Conservation (phyloP, 2,888 invertebrate species). For the Cistogaster globosa region DNA sequence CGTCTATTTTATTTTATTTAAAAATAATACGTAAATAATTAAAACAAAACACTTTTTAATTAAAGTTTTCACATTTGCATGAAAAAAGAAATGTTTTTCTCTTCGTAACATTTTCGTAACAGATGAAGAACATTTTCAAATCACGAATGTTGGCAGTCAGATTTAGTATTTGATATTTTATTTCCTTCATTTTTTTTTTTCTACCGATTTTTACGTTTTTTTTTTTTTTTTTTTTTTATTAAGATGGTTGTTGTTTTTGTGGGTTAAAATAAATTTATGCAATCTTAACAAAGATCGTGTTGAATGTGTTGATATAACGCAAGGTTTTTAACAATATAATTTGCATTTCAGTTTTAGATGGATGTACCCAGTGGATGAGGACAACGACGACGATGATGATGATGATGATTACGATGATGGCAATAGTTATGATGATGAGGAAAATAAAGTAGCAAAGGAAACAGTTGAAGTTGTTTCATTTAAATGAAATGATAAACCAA, state of each 20-base stretch:
- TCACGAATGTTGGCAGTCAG: constrained; percentile 62
- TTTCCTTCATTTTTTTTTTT: constrained; percentile 38
- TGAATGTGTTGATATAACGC: constrained; percentile 72
- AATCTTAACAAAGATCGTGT: constrained; percentile 71
- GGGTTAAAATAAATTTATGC: constrained; percentile 69
- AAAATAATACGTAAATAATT: no score
- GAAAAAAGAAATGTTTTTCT: not conserved
- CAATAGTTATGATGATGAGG: constrained; percentile 20
- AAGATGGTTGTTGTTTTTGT: constrained; percentile 22
- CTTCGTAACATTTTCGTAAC: constrained; percentile 18
- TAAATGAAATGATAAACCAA: constrained; percentile 30
- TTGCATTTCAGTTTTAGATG: constrained; percentile 69
- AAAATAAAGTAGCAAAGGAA: constrained; percentile 44
- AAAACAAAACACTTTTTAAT: no score
- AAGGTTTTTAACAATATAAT: constrained; percentile 72
- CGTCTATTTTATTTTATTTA: no score
- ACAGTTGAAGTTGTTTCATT: constrained; percentile 40
- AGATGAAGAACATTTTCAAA: constrained; percentile 54
- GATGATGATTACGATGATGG: constrained; percentile 22
- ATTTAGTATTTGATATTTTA: constrained; percentile 36
- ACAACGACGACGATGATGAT: constrained; percentile 18
- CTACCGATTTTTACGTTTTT: not conserved
- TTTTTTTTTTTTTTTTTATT: constrained; percentile 11
- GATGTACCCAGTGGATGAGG: constrained; percentile 45
- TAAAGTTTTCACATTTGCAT: no score